Percentiles rank a stretch among this genome's conserved stretches.
phyloP scores from a whole-genome alignment of 2,797 vertebrate genomes.

The Tympanoctomys barrerae region DNA sequence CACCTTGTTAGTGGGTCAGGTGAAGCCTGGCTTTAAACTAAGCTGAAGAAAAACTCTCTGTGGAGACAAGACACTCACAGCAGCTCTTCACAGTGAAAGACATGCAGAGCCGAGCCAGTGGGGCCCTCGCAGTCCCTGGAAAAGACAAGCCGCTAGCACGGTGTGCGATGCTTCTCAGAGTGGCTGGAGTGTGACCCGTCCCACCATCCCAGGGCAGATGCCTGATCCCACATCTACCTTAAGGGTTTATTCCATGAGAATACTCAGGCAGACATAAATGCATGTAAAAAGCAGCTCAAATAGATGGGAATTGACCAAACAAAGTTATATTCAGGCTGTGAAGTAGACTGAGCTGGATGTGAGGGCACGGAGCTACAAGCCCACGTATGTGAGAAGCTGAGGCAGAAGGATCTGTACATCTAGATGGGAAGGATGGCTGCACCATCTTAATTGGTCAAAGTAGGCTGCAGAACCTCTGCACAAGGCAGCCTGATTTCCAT shows the following conservation, averaged over 20 bases:
- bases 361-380: neutral
- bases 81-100: neutral
- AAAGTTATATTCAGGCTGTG: fast-evolving
- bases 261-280: neutral
- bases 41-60: neutral
- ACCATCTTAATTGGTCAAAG: neutral
- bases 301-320: fast-evolving
- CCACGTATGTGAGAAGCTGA: neutral
- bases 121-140: fast-evolving
- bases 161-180: neutral
- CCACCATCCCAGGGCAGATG: neutral
- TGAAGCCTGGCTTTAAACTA: neutral
- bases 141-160: fast-evolving
- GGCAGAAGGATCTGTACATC: neutral
- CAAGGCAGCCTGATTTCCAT: neutral
- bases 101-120: fast-evolving
- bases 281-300: neutral
- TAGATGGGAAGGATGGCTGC: neutral
- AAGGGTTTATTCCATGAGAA: neutral
- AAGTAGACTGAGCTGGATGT: too few relatives aligned
- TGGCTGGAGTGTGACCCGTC: neutral
- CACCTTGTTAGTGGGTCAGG: neutral
- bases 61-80: fast-evolving
- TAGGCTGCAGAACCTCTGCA: neutral
- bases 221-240: neutral